These are phyloP conservation scores for Pangasianodon hypophthalmus DNA, from an alignment of 2,113 vertebrate species.

Conservation along the genomic window DNA sequence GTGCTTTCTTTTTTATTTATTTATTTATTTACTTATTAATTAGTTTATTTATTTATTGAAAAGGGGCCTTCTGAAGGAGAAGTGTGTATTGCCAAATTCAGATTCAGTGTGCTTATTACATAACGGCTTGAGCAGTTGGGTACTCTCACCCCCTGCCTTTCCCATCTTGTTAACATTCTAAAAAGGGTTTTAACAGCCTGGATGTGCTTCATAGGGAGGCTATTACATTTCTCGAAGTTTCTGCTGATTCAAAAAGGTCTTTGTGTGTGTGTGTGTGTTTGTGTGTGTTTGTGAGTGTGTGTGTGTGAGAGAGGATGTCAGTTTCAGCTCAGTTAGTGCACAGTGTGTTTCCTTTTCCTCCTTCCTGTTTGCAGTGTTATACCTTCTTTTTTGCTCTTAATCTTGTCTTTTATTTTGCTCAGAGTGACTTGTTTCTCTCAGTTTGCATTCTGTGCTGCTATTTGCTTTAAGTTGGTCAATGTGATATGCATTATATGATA, in stretches of 20 bases:
- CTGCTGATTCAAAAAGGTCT: slow-evolving; percentile 37
- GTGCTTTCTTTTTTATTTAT: not conserved
- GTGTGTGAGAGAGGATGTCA: not conserved
- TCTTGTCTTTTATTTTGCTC: not conserved
- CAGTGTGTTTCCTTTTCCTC: slow-evolving; percentile 48
- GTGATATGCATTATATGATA: not conserved
- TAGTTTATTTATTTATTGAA: not conserved
- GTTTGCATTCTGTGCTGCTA: slow-evolving; percentile 5
- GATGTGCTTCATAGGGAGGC: slow-evolving; percentile 52
- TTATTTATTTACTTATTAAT: too few relatives aligned
- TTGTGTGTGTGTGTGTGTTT: not conserved
- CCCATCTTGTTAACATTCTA: slow-evolving; percentile 55
- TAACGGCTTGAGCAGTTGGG: slow-evolving; percentile 10
- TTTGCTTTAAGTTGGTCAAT: not conserved
- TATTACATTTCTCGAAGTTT: slow-evolving; percentile 66
- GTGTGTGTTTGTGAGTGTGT: not conserved
- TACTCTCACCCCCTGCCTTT: slow-evolving; percentile 34
- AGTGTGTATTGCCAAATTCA: not conserved
- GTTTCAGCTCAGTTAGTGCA: not conserved
- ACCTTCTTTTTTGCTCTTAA: slow-evolving; percentile 26
- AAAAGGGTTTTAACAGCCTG: slow-evolving; percentile 46
- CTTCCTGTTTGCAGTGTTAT: slow-evolving; percentile 63
- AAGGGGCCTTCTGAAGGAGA: not conserved
- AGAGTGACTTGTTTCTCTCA: not conserved
- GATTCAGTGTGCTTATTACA: not conserved